A percentile compares a stretch with the other conserved stretches of the same genome.
These are phyloP conservation scores for Heteronetta atricapilla DNA, from an alignment of 2,113 vertebrate species.

Conservation along the genomic window DNA sequence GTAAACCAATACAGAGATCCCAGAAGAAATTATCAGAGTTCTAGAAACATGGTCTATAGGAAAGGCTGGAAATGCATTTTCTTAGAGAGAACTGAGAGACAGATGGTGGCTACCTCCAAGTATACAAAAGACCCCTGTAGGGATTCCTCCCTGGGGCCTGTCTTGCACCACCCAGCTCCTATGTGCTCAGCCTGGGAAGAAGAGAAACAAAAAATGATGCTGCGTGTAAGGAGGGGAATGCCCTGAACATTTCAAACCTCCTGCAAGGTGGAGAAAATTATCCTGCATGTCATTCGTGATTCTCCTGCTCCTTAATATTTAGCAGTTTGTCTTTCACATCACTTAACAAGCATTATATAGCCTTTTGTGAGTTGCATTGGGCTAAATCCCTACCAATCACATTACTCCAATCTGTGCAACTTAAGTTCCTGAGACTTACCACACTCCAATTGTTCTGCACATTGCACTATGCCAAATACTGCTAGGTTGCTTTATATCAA, in stretches of 20 bases:
- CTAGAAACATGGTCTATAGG: neutral
- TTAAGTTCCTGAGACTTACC: neutral
- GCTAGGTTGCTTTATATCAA: neutral
- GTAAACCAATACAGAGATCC: neutral
- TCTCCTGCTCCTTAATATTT: neutral
- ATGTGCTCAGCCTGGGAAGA: rapidly evolving
- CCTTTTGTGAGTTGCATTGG: neutral
- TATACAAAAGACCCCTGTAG: neutral
- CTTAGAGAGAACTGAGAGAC: neutral
- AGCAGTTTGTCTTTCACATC: neutral
- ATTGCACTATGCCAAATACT: neutral
- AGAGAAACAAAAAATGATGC: neutral
- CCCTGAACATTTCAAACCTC: neutral
- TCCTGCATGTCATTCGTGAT: neutral
- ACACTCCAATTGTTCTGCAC: neutral
- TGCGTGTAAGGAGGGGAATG: neutral
- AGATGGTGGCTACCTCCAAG: rapidly evolving
- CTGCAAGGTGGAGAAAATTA: neutral
- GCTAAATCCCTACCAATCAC: neutral
- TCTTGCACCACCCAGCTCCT: neutral
- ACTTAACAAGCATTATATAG: neutral
- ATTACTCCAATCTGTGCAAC: no score
- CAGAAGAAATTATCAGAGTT: neutral
- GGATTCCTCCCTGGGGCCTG: rapidly evolving
- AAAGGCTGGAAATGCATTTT: neutral